Evolutionary conservation across 2,797 vertebrate genomes (phyloP).

Genomic region (Hyperoplus immaculatus): DNA sequence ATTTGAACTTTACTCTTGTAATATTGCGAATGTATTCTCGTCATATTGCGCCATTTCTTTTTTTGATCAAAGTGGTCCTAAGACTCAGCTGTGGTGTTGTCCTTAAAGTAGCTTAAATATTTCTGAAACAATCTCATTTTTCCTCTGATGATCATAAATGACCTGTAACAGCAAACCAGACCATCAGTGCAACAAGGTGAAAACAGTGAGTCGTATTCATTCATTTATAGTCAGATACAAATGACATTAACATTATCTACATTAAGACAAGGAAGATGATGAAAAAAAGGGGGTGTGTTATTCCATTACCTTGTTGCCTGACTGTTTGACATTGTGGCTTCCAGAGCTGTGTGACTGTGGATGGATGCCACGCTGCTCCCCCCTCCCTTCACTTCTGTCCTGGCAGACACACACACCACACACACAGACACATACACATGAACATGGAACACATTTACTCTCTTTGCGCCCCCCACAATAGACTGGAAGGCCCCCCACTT

Average conservation of each 20-base stretch:
- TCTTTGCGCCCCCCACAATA: neutral
- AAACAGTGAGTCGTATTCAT: neutral
- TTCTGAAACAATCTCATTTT: too few relatives aligned
- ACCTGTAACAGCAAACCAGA: too few relatives aligned
- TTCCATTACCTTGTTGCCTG: conserved; percentile 52
- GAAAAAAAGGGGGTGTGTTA: neutral
- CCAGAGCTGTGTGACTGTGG: conserved; percentile 74
- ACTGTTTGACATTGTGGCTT: conserved; percentile 38
- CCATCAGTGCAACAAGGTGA: too few relatives aligned
- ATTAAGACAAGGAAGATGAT: neutral
- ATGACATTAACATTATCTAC: neutral
- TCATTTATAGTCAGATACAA: neutral
- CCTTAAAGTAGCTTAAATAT: too few relatives aligned
- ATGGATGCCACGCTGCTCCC: conserved; percentile 69
- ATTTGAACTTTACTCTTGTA: too few relatives aligned
- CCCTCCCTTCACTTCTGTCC: conserved; percentile 92
- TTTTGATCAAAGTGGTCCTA: too few relatives aligned
- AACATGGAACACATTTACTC: conserved; percentile 11
- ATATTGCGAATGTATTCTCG: too few relatives aligned
- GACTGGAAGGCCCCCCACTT: too few relatives aligned
- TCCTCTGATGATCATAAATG: too few relatives aligned
- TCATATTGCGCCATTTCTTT: too few relatives aligned
- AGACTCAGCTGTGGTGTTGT: too few relatives aligned
- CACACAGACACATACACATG: conserved; percentile 32
- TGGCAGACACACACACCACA: conserved; percentile 77